These are phyloP conservation scores for Hetaerina titia DNA, from an alignment of 2,888 invertebrate species.

Conservation along the genomic window DNA sequence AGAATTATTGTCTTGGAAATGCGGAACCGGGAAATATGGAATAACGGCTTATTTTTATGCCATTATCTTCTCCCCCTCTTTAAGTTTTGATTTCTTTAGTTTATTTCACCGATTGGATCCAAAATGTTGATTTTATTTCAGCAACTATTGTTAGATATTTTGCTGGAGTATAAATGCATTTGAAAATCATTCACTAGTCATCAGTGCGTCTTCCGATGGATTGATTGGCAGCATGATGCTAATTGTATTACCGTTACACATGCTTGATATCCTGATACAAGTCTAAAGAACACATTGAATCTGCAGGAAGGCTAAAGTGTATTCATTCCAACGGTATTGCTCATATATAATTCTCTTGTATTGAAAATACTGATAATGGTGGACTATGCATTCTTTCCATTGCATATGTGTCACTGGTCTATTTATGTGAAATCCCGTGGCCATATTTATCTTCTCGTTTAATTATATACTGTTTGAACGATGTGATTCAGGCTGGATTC, in stretches of 20 bases:
- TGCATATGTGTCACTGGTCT: too few relatives aligned
- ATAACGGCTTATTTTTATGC: not conserved
- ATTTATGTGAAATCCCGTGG: too few relatives aligned
- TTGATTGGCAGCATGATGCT: not conserved
- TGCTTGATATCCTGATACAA: not conserved
- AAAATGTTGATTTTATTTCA: not conserved
- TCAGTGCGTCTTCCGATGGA: not conserved
- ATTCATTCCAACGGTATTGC: too few relatives aligned
- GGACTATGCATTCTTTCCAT: too few relatives aligned
- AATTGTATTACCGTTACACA: not conserved
- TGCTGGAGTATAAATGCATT: not conserved
- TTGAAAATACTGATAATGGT: too few relatives aligned
- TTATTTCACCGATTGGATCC: not conserved
- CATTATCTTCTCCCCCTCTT: not conserved
- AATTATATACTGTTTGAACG: too few relatives aligned
- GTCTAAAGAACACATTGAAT: not conserved
- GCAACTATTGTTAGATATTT: not conserved
- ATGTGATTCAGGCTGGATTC: too few relatives aligned
- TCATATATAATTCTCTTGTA: too few relatives aligned
- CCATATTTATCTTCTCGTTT: too few relatives aligned
- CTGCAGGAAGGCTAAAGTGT: too few relatives aligned
- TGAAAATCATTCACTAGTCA: not conserved
- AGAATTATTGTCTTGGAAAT: not conserved
- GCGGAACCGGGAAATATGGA: not conserved
- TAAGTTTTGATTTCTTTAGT: not conserved